These are phyloP conservation scores for Meta bourneti DNA, from an alignment of 2,888 invertebrate species.

Conservation along the genomic window DNA sequence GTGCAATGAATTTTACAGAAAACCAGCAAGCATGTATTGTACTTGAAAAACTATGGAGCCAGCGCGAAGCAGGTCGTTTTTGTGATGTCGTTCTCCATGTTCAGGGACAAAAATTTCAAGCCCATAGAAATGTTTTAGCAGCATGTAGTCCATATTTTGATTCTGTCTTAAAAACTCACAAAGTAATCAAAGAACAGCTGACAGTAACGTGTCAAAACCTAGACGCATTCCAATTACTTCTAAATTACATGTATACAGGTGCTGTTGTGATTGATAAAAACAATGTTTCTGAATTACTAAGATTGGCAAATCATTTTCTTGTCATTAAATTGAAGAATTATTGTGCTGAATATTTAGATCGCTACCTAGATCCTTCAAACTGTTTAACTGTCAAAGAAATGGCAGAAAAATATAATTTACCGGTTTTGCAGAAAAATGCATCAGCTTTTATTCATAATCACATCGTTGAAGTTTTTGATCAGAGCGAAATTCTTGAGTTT, in stretches of 20 bases:
- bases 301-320: conserved; percentile 85
- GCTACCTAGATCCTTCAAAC: conserved; percentile 85
- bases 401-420: conserved; percentile 84
- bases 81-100: conserved; percentile 85
- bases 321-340: conserved; percentile 84
- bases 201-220: conserved; percentile 84
- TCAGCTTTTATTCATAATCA: conserved; percentile 83
- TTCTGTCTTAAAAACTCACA: conserved; percentile 83
- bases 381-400: conserved; percentile 85
- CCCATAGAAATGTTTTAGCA: conserved; percentile 85
- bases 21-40: conserved; percentile 76
- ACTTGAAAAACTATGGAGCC: conserved; percentile 75
- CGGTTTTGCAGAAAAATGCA: conserved; percentile 83
- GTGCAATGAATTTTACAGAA: conserved; percentile 79
- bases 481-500: conserved; percentile 83
- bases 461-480: conserved; percentile 83
- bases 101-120: conserved; percentile 84
- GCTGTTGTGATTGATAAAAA: conserved; percentile 84
- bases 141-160: conserved; percentile 86
- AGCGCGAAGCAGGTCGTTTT: conserved; percentile 83
- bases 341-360: conserved; percentile 85
- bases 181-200: conserved; percentile 83
- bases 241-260: conserved; percentile 87
- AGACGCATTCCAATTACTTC: conserved; percentile 84
- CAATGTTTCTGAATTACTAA: conserved; percentile 85